Percentiles rank a stretch among this genome's conserved stretches.
Evolutionary conservation across 2,797 vertebrate genomes (phyloP).

Genomic region (Mallotus villosus): DNA sequence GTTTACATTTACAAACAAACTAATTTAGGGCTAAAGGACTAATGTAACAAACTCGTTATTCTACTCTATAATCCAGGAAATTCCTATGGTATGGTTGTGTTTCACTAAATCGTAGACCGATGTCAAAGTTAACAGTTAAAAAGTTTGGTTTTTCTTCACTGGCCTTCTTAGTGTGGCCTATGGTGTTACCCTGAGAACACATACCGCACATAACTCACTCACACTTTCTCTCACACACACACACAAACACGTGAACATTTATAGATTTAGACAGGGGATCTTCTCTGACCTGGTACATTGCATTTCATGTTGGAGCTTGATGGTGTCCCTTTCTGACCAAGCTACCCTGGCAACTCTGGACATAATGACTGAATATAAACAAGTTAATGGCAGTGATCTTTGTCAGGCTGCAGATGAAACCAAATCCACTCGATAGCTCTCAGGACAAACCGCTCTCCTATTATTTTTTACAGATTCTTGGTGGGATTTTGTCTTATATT

Average conservation of each 20-base stretch:
- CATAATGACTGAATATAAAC: background rate
- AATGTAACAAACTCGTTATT: too few relatives aligned
- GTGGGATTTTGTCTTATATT: too few relatives aligned
- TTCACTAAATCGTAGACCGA: background rate
- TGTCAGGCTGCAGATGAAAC: too few relatives aligned
- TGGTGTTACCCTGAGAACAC: background rate
- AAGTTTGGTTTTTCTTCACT: too few relatives aligned
- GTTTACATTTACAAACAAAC: too few relatives aligned
- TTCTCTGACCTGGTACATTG: conserved; percentile 17
- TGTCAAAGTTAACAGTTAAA: background rate
- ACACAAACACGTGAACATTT: background rate
- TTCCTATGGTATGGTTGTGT: too few relatives aligned
- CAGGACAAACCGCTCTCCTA: too few relatives aligned
- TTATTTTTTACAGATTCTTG: too few relatives aligned
- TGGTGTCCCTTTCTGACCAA: conserved; percentile 30
- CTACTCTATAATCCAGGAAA: too few relatives aligned
- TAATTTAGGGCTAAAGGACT: too few relatives aligned
- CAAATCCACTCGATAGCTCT: too few relatives aligned
- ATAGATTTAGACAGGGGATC: conserved; percentile 24
- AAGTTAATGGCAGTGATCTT: background rate
- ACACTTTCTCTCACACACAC: background rate
- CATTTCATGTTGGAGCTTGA: conserved; percentile 29
- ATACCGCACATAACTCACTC: background rate
- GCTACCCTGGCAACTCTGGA: background rate
- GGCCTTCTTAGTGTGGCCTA: too few relatives aligned